phyloP scores from a whole-genome alignment of 2,113 vertebrate genomes.

The Sarotherodon lohbergeri region DNA sequence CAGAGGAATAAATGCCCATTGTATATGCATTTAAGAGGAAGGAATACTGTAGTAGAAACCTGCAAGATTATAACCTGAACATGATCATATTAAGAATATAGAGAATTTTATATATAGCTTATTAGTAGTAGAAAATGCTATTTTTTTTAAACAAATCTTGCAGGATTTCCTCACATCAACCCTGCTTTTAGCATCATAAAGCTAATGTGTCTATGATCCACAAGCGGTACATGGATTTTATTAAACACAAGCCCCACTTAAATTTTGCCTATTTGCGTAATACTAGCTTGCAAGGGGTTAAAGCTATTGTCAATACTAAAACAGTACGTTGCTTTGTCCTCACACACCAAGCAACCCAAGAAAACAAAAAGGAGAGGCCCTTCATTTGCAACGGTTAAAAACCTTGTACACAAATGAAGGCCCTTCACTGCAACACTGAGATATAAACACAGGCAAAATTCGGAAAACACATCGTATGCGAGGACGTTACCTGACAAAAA shows the following conservation, averaged over 20 bases:
- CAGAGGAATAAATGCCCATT: background rate
- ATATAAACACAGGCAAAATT: constrained; percentile 23
- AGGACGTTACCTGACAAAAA: constrained; percentile 60
- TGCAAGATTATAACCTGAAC: constrained; percentile 67
- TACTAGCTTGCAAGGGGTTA: constrained; percentile 61
- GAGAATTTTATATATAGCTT: constrained; percentile 38
- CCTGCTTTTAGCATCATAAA: constrained; percentile 80
- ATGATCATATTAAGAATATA: constrained; percentile 55
- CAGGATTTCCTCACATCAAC: constrained; percentile 66
- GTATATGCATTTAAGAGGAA: constrained; percentile 14
- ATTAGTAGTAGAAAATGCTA: constrained; percentile 42
- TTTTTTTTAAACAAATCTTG: constrained; percentile 49
- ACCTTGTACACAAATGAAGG: constrained; percentile 22
- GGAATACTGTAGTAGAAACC: constrained; percentile 55
- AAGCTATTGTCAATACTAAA: constrained; percentile 63
- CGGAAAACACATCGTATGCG: background rate
- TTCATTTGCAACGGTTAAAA: constrained; percentile 34
- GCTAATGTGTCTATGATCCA: constrained; percentile 71
- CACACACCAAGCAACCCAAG: constrained; percentile 13
- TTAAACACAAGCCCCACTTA: constrained; percentile 65
- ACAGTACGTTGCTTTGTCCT: constrained; percentile 43
- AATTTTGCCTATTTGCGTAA: constrained; percentile 52
- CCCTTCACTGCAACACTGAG: constrained; percentile 17
- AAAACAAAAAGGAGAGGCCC: constrained; percentile 1
- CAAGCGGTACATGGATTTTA: constrained; percentile 52